phyloP scores from a whole-genome alignment of 1,140 invertebrate genomes.

The Orussus abietinus region DNA sequence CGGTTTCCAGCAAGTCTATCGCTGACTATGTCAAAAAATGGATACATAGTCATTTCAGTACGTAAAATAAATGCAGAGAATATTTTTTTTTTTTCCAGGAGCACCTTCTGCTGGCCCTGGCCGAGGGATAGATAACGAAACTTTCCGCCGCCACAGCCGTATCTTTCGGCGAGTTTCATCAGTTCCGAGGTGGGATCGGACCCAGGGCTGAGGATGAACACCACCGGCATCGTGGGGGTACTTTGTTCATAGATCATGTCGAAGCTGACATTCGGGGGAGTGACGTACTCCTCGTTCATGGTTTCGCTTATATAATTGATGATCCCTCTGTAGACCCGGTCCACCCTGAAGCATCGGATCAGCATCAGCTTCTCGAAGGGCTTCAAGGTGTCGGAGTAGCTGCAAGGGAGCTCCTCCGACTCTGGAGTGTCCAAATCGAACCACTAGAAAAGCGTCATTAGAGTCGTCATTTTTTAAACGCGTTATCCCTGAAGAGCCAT shows the following conservation, averaged over 20 bases:
- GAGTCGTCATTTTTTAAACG: neutral
- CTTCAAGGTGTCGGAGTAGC: conserved; percentile 63
- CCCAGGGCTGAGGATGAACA: conserved; percentile 84
- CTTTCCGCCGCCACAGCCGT: conserved; percentile 66
- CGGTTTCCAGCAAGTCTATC: conserved; percentile 65
- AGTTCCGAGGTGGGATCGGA: conserved; percentile 84
- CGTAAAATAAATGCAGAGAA: neutral
- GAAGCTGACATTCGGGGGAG: conserved; percentile 77
- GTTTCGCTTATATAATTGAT: conserved; percentile 73
- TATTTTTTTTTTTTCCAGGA: neutral
- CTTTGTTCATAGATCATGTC: conserved; percentile 80
- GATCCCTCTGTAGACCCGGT: conserved; percentile 77
- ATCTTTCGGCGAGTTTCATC: conserved; percentile 78
- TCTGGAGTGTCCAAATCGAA: conserved; percentile 78
- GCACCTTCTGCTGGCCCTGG: conserved; percentile 80
- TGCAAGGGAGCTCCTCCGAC: conserved; percentile 61
- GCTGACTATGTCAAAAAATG: conserved; percentile 61
- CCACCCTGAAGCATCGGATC: conserved; percentile 79
- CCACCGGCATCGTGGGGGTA: conserved; percentile 71
- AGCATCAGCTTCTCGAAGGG: conserved; percentile 76
- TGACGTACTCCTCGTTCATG: conserved; percentile 84
- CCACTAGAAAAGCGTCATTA: conserved; percentile 60
- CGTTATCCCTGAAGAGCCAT: conserved; percentile 16
- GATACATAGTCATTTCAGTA: conserved; percentile 7
- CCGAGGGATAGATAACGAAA: conserved; percentile 83